Evolutionary conservation across 1,140 invertebrate genomes (phyloP), one percentile per base, ranked within the genome.

Genomic region (Teleopsis dalmanni): DNA sequence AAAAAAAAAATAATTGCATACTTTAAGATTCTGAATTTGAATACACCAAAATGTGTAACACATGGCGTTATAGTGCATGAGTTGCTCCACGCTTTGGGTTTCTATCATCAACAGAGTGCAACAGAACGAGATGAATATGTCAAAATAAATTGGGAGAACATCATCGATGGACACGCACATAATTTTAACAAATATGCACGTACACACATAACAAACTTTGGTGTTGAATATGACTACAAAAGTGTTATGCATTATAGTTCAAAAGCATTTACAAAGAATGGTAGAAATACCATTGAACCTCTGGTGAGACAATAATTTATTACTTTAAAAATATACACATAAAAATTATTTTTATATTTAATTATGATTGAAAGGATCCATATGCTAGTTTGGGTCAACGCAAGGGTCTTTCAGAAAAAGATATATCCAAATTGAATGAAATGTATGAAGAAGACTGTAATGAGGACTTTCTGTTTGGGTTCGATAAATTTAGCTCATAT

Each of bases 181-280:
- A 85, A 87, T 58, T 87, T 87, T 58, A 77, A 78, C 26, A 86
- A 85, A 58, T 84, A 84, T 53, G 76, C 76, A 6, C 73, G 72
- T 18, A 72, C 76, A 5, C 78, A 76, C 4, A 77, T 84, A 10
- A 81, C 78, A 0, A 80, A 83, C 56, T 83, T 79, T 48, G 74
- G 76, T 1, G 67, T 78, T 41, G 62, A 67, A 18, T 87, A 87
- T 54, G 84, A 86, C 65, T 86, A 84, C 54, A 65, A 72, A 7
- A 84, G 81, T 57, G 74, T 87, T 7, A 85, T 86, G 83, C 84
- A 87, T 57, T 86, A 87, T 56, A 79, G 78, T 51, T 67, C 73
- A 11, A 66, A 72, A 43, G 81, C 81, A 6, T 85, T 85, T 53
- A 79, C 79, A 2, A 76, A 72, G 53, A 81, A 83, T 59, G 78